These are phyloP conservation scores for Ariolimax columbianus DNA, from an alignment of 2,888 invertebrate species.

Conservation along the genomic window DNA sequence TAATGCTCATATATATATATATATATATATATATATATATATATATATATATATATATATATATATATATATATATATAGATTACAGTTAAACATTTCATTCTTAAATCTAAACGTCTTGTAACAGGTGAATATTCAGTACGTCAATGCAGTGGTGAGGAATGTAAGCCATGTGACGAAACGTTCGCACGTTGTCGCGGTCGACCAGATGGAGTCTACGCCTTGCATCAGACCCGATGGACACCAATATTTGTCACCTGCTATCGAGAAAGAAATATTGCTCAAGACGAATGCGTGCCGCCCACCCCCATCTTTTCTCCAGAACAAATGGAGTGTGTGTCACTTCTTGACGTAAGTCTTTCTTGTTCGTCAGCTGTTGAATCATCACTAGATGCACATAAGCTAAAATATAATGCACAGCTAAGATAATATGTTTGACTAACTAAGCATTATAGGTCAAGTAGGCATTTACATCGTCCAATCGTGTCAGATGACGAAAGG, in stretches of 20 bases:
- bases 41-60: too few relatives aligned
- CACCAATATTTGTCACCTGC: slow-evolving; percentile 60
- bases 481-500: too few relatives aligned
- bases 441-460: too few relatives aligned
- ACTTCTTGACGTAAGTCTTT: slow-evolving; percentile 53
- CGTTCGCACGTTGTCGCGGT: slow-evolving; percentile 57
- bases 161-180: slow-evolving; percentile 57
- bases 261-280: slow-evolving; percentile 61
- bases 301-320: slow-evolving; percentile 61
- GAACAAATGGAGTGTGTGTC: slow-evolving; percentile 57
- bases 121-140: slow-evolving; percentile 58
- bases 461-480: too few relatives aligned
- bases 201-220: slow-evolving; percentile 59
- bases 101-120: too few relatives aligned
- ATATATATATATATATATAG: slow-evolving; percentile 7
- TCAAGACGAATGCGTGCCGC: slow-evolving; percentile 59
- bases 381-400: too few relatives aligned
- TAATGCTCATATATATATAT: too few relatives aligned
- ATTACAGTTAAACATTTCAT: too few relatives aligned
- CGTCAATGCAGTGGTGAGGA: slow-evolving; percentile 53
- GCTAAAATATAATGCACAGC: too few relatives aligned
- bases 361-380: too few relatives aligned
- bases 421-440: too few relatives aligned
- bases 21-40: too few relatives aligned
- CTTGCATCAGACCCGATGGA: slow-evolving; percentile 57